These are phyloP conservation scores for Pantelozetes paolii DNA, from an alignment of 2,888 invertebrate genomes.

Conservation along the genomic window DNA sequence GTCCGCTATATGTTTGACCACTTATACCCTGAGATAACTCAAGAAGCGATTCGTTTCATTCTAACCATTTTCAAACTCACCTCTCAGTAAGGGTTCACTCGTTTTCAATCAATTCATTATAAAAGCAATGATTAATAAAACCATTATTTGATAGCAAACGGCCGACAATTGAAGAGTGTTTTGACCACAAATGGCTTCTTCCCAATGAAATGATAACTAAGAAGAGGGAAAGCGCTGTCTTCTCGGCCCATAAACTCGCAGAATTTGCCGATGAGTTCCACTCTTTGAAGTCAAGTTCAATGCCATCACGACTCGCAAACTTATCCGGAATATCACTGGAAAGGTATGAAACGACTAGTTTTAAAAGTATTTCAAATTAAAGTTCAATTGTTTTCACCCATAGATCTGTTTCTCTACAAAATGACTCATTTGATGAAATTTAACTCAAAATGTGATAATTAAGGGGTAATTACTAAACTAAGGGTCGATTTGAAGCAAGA, in stretches of 20 bases:
- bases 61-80: slow-evolving; percentile 92
- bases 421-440: slow-evolving; percentile 22
- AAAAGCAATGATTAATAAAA: slow-evolving; percentile 36
- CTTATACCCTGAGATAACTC: slow-evolving; percentile 87
- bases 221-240: slow-evolving; percentile 80
- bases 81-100: slow-evolving; percentile 65
- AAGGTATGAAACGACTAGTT: neutral
- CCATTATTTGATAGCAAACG: slow-evolving; percentile 65
- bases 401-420: slow-evolving; percentile 28
- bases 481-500: no score
- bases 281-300: slow-evolving; percentile 35
- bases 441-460: neutral
- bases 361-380: neutral
- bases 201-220: slow-evolving; percentile 88
- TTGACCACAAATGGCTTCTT: slow-evolving; percentile 92
- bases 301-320: neutral
- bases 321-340: neutral
- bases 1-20: slow-evolving; percentile 90
- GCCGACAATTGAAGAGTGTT: slow-evolving; percentile 86
- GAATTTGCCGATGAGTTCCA: slow-evolving; percentile 47
- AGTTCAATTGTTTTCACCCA: neutral
- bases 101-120: neutral
- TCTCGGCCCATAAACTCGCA: slow-evolving; percentile 58
- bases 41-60: slow-evolving; percentile 85
- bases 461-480: neutral